These are phyloP conservation scores for Electrophaes corylata DNA, from an alignment of 2,888 invertebrate species.

Conservation along the genomic window DNA sequence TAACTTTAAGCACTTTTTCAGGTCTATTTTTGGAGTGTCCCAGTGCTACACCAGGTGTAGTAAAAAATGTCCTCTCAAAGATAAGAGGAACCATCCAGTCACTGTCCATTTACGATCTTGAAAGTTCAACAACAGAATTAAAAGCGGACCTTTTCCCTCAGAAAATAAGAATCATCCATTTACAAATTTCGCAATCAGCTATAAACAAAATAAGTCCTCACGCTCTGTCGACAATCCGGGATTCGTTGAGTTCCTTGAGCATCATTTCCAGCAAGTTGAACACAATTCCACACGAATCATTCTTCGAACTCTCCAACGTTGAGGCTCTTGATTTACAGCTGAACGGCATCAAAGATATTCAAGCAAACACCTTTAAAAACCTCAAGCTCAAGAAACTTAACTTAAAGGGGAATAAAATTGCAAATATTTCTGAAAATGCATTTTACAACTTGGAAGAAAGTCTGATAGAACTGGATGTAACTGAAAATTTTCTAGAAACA, in stretches of 20 bases:
- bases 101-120: constrained; percentile 94
- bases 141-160: constrained; percentile 90
- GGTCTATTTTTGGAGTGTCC: constrained; percentile 95
- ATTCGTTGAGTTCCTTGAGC: constrained; percentile 89
- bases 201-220: constrained; percentile 88
- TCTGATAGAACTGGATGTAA: constrained; percentile 92
- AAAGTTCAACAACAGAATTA: constrained; percentile 90
- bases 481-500: constrained; percentile 92
- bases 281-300: constrained; percentile 91
- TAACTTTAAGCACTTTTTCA: constrained; percentile 57
- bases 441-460: constrained; percentile 90
- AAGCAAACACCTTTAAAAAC: constrained; percentile 93
- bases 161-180: constrained; percentile 87
- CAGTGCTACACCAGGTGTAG: constrained; percentile 89
- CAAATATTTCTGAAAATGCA: constrained; percentile 92
- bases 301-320: constrained; percentile 88
- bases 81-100: constrained; percentile 90
- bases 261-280: constrained; percentile 90
- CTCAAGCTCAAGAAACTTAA: constrained; percentile 91
- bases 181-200: constrained; percentile 91
- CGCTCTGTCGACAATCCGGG: constrained; percentile 87
- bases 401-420: constrained; percentile 93
- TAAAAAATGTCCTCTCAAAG: constrained; percentile 89
- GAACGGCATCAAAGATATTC: constrained; percentile 92
- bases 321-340: constrained; percentile 92